Conservation (phyloP, 2,113 vertebrate genomes). For the Bufo bufo region DNA sequence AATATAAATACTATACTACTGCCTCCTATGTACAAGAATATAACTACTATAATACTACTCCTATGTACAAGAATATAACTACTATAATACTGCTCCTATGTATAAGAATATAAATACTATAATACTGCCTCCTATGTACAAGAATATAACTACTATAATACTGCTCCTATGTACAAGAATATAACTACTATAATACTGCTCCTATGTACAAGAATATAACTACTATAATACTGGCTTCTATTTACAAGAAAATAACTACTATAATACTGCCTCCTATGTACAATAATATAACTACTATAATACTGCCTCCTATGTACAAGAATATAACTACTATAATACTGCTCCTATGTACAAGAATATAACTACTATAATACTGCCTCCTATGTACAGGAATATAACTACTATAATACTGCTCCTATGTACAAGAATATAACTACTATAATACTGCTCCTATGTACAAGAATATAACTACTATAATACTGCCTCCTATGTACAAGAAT, state of each 20-base stretch:
- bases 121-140: neutral
- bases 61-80: neutral
- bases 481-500: neutral
- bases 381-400: neutral
- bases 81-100: conserved; percentile 2
- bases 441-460: no score
- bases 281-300: conserved; percentile 8
- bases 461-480: no score
- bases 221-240: conserved; percentile 5
- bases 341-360: neutral
- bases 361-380: conserved; percentile 9
- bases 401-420: neutral
- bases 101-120: neutral
- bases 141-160: neutral
- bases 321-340: no score
- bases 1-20: neutral
- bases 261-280: neutral
- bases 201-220: neutral
- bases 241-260: neutral
- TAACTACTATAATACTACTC: no score
- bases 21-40: no score
- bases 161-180: neutral
- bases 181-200: no score
- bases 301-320: neutral
- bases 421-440: neutral